Percentiles rank a stretch among this genome's conserved stretches.
phyloP scores from a whole-genome alignment of 2,113 vertebrate genomes.

The Pterocles orientalis region DNA sequence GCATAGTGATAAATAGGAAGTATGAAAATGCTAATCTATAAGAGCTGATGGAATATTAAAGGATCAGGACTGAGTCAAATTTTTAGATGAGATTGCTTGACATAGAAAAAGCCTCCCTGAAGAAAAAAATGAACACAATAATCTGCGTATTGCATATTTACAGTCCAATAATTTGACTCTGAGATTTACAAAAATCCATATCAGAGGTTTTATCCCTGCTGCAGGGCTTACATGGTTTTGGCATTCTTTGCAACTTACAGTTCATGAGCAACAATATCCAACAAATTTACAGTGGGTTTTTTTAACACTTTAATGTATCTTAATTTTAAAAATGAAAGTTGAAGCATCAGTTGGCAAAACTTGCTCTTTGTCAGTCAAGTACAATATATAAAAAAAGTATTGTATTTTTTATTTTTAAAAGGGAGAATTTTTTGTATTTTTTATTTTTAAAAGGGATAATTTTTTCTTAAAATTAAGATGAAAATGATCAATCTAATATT shows the following conservation, averaged over 20 bases:
- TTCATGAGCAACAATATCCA: background rate
- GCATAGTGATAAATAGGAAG: conserved; percentile 43
- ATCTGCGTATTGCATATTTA: conserved; percentile 37
- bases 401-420: background rate
- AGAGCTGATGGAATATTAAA: conserved; percentile 54
- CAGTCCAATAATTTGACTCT: conserved; percentile 42
- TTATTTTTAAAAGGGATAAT: background rate
- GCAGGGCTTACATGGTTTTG: background rate
- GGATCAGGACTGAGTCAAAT: conserved; percentile 37
- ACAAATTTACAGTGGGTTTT: background rate
- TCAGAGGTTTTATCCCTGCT: background rate
- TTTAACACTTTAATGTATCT: background rate
- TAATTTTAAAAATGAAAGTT: background rate
- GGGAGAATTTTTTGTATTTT: background rate
- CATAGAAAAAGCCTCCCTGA: conserved; percentile 5
- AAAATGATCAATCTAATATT: background rate
- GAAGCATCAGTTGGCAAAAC: background rate
- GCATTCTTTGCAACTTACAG: background rate
- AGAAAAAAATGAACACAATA: conserved; percentile 16
- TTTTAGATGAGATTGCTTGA: conserved; percentile 64
- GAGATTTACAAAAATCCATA: background rate
- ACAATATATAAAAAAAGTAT: background rate
- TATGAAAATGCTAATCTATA: conserved; percentile 48
- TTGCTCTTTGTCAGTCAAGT: background rate
- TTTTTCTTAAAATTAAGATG: background rate